Conservation (phyloP, 2,888 invertebrate genomes). For the Acheta domesticus region DNA sequence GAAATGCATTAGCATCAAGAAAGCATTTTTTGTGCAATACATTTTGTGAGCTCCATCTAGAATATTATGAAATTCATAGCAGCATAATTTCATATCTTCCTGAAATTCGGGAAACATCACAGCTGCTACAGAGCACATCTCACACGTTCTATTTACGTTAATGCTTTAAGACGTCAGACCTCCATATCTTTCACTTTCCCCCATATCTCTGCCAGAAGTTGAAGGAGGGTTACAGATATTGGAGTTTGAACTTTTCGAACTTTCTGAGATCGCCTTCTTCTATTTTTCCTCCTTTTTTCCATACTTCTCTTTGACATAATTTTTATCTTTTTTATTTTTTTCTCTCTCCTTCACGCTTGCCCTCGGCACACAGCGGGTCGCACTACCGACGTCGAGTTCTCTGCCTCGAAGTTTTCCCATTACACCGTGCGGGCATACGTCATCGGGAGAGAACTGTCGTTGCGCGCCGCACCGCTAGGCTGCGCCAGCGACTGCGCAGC, state of each 20-base stretch:
- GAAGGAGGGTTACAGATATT: not conserved
- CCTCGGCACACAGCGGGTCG: not conserved
- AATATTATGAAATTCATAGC: too few species aligned
- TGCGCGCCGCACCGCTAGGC: too few species aligned
- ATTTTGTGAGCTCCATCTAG: too few species aligned
- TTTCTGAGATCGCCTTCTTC: not conserved
- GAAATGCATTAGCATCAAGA: too few species aligned
- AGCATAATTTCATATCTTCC: too few species aligned
- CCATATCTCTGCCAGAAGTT: slow-evolving; percentile 3
- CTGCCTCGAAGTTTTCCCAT: not conserved
- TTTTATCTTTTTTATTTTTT: slow-evolving; percentile 5
- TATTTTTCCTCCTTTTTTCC: not conserved
- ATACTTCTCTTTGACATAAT: slow-evolving; percentile 7
- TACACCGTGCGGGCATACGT: slow-evolving; percentile 18
- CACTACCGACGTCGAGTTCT: not conserved
- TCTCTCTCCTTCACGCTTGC: not conserved
- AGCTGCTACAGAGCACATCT: not conserved
- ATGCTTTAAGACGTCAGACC: not conserved
- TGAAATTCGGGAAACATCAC: too few species aligned
- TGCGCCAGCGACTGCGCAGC: too few species aligned
- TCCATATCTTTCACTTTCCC: not conserved
- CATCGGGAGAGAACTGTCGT: not conserved
- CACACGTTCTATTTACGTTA: not conserved
- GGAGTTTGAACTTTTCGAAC: not conserved
- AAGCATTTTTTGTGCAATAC: too few species aligned